phyloP scores from a whole-genome alignment of 2,113 vertebrate species.

The Butorides virescens region DNA sequence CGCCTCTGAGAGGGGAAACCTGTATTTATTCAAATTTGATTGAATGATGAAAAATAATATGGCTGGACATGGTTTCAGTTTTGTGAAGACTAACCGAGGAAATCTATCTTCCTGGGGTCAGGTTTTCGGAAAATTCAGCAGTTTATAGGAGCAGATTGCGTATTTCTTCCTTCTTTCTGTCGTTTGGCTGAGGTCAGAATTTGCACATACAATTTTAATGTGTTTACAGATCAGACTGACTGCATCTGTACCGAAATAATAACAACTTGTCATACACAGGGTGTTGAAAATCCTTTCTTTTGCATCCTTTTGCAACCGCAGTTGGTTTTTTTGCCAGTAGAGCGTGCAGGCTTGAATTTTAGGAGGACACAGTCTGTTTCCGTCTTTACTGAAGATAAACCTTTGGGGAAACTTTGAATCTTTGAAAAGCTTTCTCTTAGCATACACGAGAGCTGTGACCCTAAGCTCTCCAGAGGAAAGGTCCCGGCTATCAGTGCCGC shows the following conservation, averaged over 20 bases:
- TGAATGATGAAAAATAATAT: neutral
- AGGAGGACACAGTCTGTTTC: neutral
- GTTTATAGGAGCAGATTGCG: neutral
- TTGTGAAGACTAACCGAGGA: neutral
- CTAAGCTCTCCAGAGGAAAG: neutral
- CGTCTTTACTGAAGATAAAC: neutral
- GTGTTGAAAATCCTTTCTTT: neutral
- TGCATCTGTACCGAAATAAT: neutral
- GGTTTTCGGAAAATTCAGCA: neutral
- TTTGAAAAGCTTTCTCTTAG: neutral
- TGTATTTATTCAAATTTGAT: neutral
- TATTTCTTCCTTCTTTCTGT: neutral
- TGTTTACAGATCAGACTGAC: neutral
- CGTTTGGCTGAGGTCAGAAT: neutral
- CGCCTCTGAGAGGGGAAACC: neutral
- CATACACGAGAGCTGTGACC: neutral
- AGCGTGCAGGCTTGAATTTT: neutral
- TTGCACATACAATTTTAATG: neutral
- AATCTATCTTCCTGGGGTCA: neutral
- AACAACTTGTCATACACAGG: neutral
- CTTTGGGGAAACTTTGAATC: neutral
- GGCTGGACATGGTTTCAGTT: neutral
- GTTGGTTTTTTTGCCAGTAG: neutral
- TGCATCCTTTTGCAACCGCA: neutral
- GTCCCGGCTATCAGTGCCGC: neutral